Evolutionary conservation across 2,113 vertebrate genomes (phyloP).

Genomic region (Nannobrachium achirus): DNA sequence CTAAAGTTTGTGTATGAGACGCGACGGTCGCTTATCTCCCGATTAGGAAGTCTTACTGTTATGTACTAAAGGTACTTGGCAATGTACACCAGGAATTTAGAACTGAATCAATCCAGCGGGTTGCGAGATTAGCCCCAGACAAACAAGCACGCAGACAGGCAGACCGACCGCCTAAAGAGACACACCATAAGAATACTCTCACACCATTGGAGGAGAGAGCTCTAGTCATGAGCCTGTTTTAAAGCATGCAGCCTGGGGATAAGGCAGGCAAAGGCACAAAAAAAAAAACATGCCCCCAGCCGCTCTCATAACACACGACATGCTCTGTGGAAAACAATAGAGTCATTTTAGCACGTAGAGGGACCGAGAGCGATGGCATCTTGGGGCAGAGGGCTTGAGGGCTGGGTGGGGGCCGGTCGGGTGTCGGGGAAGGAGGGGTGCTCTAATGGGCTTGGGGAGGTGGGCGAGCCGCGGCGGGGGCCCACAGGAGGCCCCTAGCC

Average conservation of each 20-base stretch:
- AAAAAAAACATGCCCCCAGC: conserved; percentile 64
- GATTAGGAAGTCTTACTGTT: too few species aligned
- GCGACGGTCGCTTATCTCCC: too few species aligned
- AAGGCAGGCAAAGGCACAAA: conserved; percentile 45
- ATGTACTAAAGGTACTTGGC: too few species aligned
- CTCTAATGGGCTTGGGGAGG: conserved; percentile 79
- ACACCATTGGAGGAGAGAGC: conserved; percentile 31
- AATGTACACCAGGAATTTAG: too few species aligned
- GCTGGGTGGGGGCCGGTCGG: conserved; percentile 60
- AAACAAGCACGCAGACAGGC: too few species aligned
- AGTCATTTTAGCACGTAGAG: conserved; percentile 59
- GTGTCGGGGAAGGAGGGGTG: conserved; percentile 56
- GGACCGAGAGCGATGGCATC: conserved; percentile 70
- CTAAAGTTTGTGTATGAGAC: too few species aligned
- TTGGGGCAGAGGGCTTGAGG: conserved; percentile 69
- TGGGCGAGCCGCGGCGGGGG: conserved; percentile 64
- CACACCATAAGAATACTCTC: conserved; percentile 60
- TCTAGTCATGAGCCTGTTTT: conserved; percentile 52
- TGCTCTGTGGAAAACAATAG: conserved; percentile 63
- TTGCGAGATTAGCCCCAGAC: too few species aligned
- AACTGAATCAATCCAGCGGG: too few species aligned
- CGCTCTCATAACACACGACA: conserved; percentile 53
- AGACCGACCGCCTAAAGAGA: too few species aligned
- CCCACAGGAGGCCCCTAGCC: conserved; percentile 80
- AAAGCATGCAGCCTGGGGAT: conserved; percentile 71